These are phyloP conservation scores for Semicossyphus pulcher DNA, from an alignment of 2,113 vertebrate genomes.

Conservation along the genomic window DNA sequence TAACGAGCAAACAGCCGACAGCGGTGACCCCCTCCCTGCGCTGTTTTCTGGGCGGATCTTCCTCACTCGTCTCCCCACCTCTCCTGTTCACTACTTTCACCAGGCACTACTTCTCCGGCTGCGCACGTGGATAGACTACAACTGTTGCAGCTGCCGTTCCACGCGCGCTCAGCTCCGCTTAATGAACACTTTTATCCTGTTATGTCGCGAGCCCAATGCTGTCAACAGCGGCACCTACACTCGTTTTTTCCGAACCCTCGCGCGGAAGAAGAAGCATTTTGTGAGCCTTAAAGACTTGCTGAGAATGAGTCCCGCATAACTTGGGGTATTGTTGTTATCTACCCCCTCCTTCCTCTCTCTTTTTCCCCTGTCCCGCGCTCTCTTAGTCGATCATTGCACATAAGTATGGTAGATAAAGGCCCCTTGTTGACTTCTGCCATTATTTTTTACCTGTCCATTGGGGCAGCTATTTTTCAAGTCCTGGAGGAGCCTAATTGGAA, in stretches of 20 bases:
- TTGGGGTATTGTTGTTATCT: slow-evolving; percentile 29
- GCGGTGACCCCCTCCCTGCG: neutral
- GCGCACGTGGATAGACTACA: slow-evolving; percentile 59
- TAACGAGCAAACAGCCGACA: neutral
- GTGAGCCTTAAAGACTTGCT: neutral
- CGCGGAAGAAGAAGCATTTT: slow-evolving; percentile 22
- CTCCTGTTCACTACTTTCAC: neutral
- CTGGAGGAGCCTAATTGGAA: slow-evolving; percentile 96
- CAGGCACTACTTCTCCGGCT: neutral
- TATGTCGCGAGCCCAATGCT: slow-evolving; percentile 43
- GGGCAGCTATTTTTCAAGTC: slow-evolving; percentile 98
- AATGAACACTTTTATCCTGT: neutral
- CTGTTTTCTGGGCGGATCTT: slow-evolving; percentile 60
- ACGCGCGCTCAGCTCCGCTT: slow-evolving; percentile 32
- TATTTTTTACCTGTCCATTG: slow-evolving; percentile 98
- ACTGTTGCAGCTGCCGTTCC: neutral
- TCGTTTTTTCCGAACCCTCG: slow-evolving; percentile 13
- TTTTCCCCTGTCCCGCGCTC: slow-evolving; percentile 31
- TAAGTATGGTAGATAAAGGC: slow-evolving; percentile 96
- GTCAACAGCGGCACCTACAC: slow-evolving; percentile 20
- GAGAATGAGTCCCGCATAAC: slow-evolving; percentile 65
- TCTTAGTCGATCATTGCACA: slow-evolving; percentile 35
- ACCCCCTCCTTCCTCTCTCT: slow-evolving; percentile 9
- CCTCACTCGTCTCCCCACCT: neutral
- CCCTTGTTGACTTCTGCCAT: slow-evolving; percentile 96